Evolutionary conservation across 2,888 invertebrate genomes (phyloP), one percentile per base, ranked within the genome.

Genomic region (Rhyacophila evoluta): DNA sequence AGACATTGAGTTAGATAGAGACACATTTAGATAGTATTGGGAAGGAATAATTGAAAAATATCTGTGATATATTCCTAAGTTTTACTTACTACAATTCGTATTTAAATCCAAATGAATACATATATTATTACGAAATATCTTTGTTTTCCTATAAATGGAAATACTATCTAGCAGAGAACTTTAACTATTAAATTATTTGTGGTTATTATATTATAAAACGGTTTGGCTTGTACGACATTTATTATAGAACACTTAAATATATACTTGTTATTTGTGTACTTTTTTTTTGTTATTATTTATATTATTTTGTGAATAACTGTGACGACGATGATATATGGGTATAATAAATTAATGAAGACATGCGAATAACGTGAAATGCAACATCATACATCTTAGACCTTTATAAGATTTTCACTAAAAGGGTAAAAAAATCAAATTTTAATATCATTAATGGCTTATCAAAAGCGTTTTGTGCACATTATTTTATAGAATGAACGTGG

Each of bases 211-310:
- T 55, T 55, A 55, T 55, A 55, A 55, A 55, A 55, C 15, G 15
- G 19, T 55, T 55, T 55, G 55, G 55, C 55, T 55, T 55, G 55
- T 55, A 55, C 55, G 55, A 55, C 55, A 55, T 55, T 55, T 55
- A 55, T 33, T 33, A 33, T 33, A 4, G n/a, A 25, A 55, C 55
- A 55, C 55, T 55, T 55, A 25, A 55, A 25, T 55, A 55, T 19
- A 55, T 55, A 55, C 55, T 33, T 55, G 55, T 25, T 55, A 19
- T 19, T 33, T 33, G 29, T 33, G 29, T 33, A 33, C 29, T 33
- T 41, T 55, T 55, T 55, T 55, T 55, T 55, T 15, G 10, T 25
- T 8, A 19, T 55, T 19, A 19, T 55, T 55, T 19, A 55, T 19
- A 55, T 55, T 55, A 55, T 55, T 25, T 55, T 55, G 55, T 55